Evolutionary conservation across 2,888 invertebrate species (phyloP).

Genomic region (Chelonus formosanus): DNA sequence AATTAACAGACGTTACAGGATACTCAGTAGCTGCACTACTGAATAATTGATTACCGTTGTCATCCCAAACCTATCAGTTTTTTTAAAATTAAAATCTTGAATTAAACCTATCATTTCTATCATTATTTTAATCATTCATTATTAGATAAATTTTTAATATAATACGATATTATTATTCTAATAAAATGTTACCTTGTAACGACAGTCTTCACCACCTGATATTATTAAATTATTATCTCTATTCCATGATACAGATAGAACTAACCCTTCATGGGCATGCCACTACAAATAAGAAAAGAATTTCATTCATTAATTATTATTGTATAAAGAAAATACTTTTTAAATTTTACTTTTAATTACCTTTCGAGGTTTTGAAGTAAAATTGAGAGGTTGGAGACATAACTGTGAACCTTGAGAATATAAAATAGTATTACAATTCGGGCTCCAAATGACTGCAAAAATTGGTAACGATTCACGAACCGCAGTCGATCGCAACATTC

Average conservation of each 20-base stretch:
- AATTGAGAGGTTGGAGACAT: conserved; percentile 76
- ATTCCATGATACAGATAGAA: conserved; percentile 95
- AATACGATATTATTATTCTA: no score
- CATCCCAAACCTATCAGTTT: conserved; percentile 81
- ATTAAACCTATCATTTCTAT: no score
- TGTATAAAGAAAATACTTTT: no score
- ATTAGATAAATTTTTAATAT: no score
- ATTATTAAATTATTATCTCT: conserved; percentile 88
- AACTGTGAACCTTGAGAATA: conserved; percentile 76
- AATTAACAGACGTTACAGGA: conserved; percentile 89
- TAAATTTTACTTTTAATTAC: no score
- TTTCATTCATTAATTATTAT: conserved; percentile 49
- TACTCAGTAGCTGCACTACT: conserved; percentile 86
- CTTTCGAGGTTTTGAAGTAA: conserved; percentile 77
- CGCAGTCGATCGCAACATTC: conserved; percentile 90
- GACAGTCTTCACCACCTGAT: conserved; percentile 96
- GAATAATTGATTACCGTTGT: conserved; percentile 87
- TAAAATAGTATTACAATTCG: conserved; percentile 74
- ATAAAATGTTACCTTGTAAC: conserved; percentile 71
- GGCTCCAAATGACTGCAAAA: conserved; percentile 85
- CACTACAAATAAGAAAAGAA: conserved; percentile 74
- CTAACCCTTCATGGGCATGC: conserved; percentile 95
- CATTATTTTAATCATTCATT: no score
- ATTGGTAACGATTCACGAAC: conserved; percentile 84
- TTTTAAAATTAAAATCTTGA: conserved; percentile 51